Base-by-base conservation (phyloP, 2,888 invertebrate genomes). In the Amblyteles armatorius region DNA sequence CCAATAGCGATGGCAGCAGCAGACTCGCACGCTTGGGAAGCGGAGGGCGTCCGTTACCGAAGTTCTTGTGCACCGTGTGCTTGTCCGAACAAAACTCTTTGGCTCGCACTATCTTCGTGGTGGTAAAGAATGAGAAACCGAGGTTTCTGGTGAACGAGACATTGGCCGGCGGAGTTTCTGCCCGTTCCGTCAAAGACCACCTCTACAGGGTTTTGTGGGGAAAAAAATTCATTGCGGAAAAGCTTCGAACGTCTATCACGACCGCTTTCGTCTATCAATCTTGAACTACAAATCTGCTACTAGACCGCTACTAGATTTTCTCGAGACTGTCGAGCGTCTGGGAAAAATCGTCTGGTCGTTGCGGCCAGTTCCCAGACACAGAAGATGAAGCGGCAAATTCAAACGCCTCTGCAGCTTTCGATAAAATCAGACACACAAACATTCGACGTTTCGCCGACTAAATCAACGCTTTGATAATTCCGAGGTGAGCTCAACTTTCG, bases 1-100 rank as follows among this genome's bases (percentile, higher is more conserved):
- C 65, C 68, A 57, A 77, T 60, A 36, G 68, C 72, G 22, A 52
- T 57, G 55, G 84, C 85, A 84, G 85, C 85, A 87, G 85, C 83
- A 82, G 76, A 60, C 74, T 79, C 72, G 84, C 71, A 76, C 67
- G 48, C 77, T 85, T 13, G 76, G 65, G 19, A 82, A 52, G 67
- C 60, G 79, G 50, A 50, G 73, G 63, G 69, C 65, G 71, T 82
- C 79, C 79, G 89, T 87, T 86, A 86, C 86, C 86, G 87, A 89
- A 88, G 85, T 84, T 84, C 83, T 79, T 76, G 52, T 76, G 78
- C 48, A 60, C 67, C 50, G 44, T 44, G 57, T 0, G 63, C 52
- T 50, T 68, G 55, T 63, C 69, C 65, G 71, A 57, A 26, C 19
- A 67, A 69, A 71, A 82, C 79, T 82, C 84, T 84, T 84, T 84